These are phyloP conservation scores for Steatornis caripensis DNA, from an alignment of 2,113 vertebrate genomes.

Conservation along the genomic window DNA sequence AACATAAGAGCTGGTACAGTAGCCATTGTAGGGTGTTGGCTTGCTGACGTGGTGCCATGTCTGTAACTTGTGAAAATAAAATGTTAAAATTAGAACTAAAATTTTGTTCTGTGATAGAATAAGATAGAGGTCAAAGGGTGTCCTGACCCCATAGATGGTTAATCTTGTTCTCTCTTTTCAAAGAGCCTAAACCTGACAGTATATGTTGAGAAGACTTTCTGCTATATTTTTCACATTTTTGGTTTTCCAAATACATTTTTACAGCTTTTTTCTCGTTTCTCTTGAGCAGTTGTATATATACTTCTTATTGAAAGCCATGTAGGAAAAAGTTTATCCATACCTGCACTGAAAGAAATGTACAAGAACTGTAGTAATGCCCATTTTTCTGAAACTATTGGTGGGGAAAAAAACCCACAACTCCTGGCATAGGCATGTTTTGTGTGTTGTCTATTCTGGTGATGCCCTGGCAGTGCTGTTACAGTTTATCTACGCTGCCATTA, in stretches of 20 bases:
- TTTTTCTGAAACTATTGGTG: not conserved
- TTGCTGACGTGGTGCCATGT: not conserved
- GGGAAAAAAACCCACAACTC: not conserved
- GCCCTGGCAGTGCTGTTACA: not conserved
- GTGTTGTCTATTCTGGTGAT: not conserved
- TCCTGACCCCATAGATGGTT: fast-evolving
- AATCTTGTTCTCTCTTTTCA: not conserved
- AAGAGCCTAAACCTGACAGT: not conserved
- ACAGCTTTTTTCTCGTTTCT: no score
- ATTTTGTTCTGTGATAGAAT: not conserved
- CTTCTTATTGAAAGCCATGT: not conserved
- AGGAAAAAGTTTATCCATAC: not conserved
- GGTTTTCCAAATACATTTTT: not conserved
- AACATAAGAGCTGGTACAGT: not conserved
- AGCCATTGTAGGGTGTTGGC: not conserved
- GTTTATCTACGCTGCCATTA: not conserved
- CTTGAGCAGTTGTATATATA: not conserved
- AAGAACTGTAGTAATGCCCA: not conserved
- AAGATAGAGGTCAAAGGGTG: not conserved
- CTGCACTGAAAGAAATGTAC: not conserved
- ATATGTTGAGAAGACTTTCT: not conserved
- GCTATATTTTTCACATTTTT: not conserved
- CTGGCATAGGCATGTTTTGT: not conserved
- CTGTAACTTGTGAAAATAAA: not conserved
- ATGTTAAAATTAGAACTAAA: not conserved